Conservation (phyloP, 1,140 invertebrate species). For the Macrobrachium rosenbergii region DNA sequence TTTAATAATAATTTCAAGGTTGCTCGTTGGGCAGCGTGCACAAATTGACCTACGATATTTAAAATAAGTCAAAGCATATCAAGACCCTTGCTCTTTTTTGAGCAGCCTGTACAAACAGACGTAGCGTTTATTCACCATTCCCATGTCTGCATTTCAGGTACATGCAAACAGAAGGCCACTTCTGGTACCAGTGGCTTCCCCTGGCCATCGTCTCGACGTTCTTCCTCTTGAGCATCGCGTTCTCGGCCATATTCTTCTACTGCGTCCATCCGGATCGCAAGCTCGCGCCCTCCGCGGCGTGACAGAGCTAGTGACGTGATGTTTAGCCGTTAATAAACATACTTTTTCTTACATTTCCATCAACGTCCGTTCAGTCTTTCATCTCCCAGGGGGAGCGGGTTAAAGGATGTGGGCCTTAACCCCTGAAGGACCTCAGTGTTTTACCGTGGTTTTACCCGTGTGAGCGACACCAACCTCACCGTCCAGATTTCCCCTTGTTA, state of each 20-base stretch:
- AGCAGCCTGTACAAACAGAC: background rate
- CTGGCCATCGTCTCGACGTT: constrained; percentile 6
- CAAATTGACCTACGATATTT: background rate
- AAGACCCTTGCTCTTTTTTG: background rate
- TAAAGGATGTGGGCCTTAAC: no score
- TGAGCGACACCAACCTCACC: no score
- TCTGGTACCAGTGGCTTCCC: constrained; percentile 38
- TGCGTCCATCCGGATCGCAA: constrained; percentile 15
- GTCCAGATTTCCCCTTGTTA: no score
- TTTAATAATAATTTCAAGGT: no score
- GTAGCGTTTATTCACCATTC: no score
- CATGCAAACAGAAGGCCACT: constrained; percentile 7
- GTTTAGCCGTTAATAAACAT: background rate
- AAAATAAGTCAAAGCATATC: background rate
- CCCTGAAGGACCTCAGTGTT: no score
- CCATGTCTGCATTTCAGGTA: background rate
- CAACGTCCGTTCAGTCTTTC: no score
- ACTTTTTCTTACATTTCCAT: background rate
- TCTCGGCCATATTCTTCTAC: constrained; percentile 2
- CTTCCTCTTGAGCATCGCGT: background rate
- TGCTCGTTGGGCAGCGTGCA: no score
- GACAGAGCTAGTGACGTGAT: background rate
- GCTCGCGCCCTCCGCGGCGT: background rate
- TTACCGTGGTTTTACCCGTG: no score
- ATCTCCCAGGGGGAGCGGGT: no score